A percentile compares a stretch with the other conserved stretches of the same genome.
Conservation (phyloP, 2,113 vertebrate species). For the Columba livia region DNA sequence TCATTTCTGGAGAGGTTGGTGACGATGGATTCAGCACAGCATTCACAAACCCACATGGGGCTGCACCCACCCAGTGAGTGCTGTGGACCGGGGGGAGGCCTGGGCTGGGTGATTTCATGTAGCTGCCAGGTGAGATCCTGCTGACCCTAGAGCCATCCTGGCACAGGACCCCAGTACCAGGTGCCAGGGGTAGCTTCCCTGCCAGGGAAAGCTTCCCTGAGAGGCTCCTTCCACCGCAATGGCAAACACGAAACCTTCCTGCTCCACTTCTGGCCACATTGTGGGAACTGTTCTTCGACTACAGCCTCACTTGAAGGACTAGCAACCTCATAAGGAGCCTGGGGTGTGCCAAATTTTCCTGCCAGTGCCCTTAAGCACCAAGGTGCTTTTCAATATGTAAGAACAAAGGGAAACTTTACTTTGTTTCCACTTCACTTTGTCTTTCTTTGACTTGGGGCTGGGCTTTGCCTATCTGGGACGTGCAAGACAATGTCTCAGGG, state of each 20-base stretch:
- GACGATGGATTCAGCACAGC: not conserved
- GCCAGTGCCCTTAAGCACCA: not conserved
- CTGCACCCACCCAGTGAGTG: not conserved
- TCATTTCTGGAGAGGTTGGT: not conserved
- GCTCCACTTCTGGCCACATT: not conserved
- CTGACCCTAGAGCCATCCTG: not conserved
- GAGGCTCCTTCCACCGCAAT: not conserved
- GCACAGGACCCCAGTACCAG: not conserved
- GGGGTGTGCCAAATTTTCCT: not conserved
- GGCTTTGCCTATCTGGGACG: constrained; percentile 13
- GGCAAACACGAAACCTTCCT: not conserved
- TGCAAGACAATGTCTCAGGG: not conserved
- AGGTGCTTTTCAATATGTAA: not conserved
- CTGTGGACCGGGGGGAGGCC: not conserved
- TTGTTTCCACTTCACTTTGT: not conserved
- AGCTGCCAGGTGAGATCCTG: not conserved
- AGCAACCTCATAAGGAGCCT: not conserved
- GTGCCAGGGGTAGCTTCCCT: not conserved
- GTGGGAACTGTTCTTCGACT: not conserved
- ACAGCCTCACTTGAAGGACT: not conserved
- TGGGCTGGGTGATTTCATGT: not conserved
- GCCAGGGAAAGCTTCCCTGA: not conserved
- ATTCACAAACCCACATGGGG: not conserved
- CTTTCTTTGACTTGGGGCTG: constrained; percentile 19
- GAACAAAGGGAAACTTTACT: not conserved